A percentile compares a stretch with the other conserved stretches of the same genome.
These are phyloP conservation scores for Brachystomella parvula DNA, from an alignment of 1,140 invertebrate genomes.

Conservation along the genomic window DNA sequence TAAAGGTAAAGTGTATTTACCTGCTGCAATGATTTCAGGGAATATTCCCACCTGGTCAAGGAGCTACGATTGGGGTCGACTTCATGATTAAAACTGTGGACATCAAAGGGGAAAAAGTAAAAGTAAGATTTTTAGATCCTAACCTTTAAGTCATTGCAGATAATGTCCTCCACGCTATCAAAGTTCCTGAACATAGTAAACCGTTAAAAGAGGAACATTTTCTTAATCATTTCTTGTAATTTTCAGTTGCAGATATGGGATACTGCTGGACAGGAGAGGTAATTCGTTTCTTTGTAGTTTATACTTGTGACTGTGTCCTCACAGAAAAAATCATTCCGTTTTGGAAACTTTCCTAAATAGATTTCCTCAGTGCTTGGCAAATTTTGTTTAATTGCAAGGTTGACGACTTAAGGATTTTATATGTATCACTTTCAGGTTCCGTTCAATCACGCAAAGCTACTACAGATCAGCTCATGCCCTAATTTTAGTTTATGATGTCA, in stretches of 20 bases:
- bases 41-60: constrained; percentile 90
- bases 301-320: neutral
- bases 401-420: no score
- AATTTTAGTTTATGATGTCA: constrained; percentile 95
- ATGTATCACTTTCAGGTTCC: no score
- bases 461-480: constrained; percentile 95
- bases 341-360: no score
- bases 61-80: constrained; percentile 97
- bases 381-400: no score
- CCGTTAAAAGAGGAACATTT: neutral
- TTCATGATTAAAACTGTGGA: constrained; percentile 99
- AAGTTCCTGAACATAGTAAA: no score
- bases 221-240: neutral
- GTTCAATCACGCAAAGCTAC: constrained; percentile 96
- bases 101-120: constrained; percentile 96
- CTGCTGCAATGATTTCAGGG: constrained; percentile 50
- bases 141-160: no score
- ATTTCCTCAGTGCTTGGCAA: no score
- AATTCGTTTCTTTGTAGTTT: no score
- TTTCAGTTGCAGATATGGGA: constrained; percentile 48
- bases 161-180: no score
- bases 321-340: neutral
- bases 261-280: constrained; percentile 55
- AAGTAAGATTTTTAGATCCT: no score
- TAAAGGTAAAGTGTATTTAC: neutral